These are phyloP conservation scores for Drosophila guanche DNA, from an alignment of 1,140 invertebrate species.

Conservation along the genomic window DNA sequence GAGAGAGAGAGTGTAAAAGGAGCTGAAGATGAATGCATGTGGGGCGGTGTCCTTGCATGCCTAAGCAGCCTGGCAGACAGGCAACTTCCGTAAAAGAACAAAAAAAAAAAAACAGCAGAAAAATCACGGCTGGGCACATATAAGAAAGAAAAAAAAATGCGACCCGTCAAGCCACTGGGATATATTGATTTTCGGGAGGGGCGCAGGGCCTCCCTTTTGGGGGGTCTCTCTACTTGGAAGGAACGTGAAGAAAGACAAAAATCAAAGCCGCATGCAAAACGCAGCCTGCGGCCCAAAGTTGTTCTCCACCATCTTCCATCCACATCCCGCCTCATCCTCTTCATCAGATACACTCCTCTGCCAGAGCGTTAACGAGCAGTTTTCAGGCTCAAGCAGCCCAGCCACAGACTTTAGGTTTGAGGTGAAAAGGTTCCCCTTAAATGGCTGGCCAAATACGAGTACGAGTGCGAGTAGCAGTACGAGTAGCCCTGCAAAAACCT, in stretches of 20 bases:
- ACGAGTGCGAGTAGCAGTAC: too few species aligned
- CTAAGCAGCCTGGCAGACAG: conserved; percentile 54
- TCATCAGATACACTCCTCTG: conserved; percentile 35
- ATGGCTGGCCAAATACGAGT: too few species aligned
- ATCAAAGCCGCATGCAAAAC: conserved; percentile 74
- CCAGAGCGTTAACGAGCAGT: conserved; percentile 47
- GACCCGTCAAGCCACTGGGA: conserved; percentile 46
- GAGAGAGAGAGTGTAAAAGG: background rate
- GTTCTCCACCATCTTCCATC: conserved; percentile 20
- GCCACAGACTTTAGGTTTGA: conserved; percentile 10
- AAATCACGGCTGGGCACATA: conserved; percentile 42
- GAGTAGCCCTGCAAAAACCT: conserved; percentile 7
- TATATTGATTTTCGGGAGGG: conserved; percentile 67
- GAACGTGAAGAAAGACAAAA: conserved; percentile 56
- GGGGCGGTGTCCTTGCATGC: conserved; percentile 57
- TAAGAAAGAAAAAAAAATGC: conserved; percentile 2
- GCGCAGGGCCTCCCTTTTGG: conserved; percentile 15
- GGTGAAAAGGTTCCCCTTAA: too few species aligned
- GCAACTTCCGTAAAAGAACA: conserved; percentile 52
- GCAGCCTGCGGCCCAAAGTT: conserved; percentile 51
- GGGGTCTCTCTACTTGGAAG: conserved; percentile 56
- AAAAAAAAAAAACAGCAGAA: conserved; percentile 17
- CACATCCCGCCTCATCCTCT: conserved; percentile 16
- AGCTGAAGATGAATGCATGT: conserved; percentile 31
- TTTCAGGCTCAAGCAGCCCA: conserved; percentile 33